Conservation (phyloP, 1,140 invertebrate species). For the Lethrus apterus region DNA sequence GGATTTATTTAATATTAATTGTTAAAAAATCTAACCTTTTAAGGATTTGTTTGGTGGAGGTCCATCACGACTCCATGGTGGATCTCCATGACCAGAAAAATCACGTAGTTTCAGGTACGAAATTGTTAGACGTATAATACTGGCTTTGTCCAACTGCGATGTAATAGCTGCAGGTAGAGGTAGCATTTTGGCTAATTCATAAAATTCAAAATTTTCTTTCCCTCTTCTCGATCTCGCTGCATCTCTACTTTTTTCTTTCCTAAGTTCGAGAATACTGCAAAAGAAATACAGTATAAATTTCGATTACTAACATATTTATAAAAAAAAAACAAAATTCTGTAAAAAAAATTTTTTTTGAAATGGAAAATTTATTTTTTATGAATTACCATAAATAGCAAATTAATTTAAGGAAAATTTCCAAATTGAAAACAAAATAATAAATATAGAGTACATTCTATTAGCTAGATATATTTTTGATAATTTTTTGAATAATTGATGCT, state of each 20-base stretch:
- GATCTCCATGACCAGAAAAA: slow-evolving; percentile 91
- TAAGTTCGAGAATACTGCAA: slow-evolving; percentile 89
- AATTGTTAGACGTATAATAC: slow-evolving; percentile 96
- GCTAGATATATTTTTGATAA: too few species aligned
- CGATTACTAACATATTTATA: too few species aligned
- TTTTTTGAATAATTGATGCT: too few species aligned
- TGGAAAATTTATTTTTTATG: too few species aligned
- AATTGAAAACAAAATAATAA: too few species aligned
- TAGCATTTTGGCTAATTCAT: slow-evolving; percentile 95
- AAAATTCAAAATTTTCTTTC: slow-evolving; percentile 98
- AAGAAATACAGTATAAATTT: too few species aligned
- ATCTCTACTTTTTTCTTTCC: slow-evolving; percentile 95
- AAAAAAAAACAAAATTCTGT: too few species aligned
- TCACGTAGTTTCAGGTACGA: slow-evolving; percentile 94
- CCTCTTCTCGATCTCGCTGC: slow-evolving; percentile 89
- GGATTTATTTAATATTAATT: not conserved
- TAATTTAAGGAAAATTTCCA: too few species aligned
- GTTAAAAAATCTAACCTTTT: slow-evolving; percentile 82
- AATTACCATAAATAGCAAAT: too few species aligned
- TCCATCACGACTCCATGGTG: slow-evolving; percentile 80
- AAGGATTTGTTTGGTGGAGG: slow-evolving; percentile 69
- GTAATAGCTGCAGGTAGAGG: slow-evolving; percentile 94
- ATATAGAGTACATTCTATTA: too few species aligned
- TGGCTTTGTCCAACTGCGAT: slow-evolving; percentile 96
- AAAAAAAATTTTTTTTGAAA: too few species aligned